Evolutionary conservation across 2,113 vertebrate species (phyloP), one percentile per base, ranked within the genome.

Genomic region (Scomber japonicus): DNA sequence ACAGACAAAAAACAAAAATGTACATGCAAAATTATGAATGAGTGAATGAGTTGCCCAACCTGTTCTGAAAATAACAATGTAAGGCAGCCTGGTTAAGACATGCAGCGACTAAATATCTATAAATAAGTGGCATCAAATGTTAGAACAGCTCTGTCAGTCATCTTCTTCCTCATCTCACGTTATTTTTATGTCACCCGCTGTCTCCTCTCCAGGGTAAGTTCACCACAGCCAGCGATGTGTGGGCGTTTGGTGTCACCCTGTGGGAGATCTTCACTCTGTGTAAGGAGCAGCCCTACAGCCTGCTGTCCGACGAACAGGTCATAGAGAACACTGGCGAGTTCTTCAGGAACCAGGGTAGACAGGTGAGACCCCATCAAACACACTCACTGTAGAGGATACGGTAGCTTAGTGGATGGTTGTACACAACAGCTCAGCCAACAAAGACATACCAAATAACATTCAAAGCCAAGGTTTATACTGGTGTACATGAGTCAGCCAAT

Each of bases 211-310:
- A 97, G 96, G 96, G 96, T 2, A 97, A 97, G 90, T 97, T 97
- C 94, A 96, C 96, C 84, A 96, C 95, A 0, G 95, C 95, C 59
- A 97, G 96, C 16, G 96, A 96, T 0, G 95, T 96, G 48, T 97
- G 96, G 96, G 96, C 96, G 0, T 96, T 96, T 2, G 96, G 96
- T 0, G 95, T 97, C 30, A 97, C 96, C 0, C 93, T 96, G 83
- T 97, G 96, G 96, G 96, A 97, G 89, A 95, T 96, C 90, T 96
- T 96, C 92, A 96, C 96, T 1, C 92, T 97, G 80, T 97, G 96
- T 57, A 96, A 95, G 80, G 96, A 96, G 89, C 96, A 97, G 85
- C 96, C 96, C 3, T 97, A 97, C 91, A 96, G 95, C 71, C 93
- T 95, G 85, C 93, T 96, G 84, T 95, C 96, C 0, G 96, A 97